Evolutionary conservation across 1,140 invertebrate genomes (phyloP).

Genomic region (Bilobella aurantiaca): DNA sequence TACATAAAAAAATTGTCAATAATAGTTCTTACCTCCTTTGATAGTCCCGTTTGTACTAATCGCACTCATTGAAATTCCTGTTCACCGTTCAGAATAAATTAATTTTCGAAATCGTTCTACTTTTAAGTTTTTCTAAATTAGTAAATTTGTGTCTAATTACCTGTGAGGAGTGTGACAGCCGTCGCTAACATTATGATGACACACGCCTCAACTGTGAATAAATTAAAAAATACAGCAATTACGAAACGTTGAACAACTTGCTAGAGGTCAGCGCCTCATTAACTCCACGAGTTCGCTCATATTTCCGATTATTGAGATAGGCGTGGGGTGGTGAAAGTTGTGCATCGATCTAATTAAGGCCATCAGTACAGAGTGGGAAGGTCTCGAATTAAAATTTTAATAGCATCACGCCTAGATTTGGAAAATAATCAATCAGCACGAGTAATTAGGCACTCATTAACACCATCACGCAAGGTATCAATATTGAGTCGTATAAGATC

Average conservation of each 20-base stretch:
- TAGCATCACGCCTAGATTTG: too few species aligned
- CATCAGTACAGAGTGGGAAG: too few species aligned
- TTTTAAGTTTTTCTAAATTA: too few species aligned
- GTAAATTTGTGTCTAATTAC: constrained; percentile 75
- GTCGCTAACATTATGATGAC: constrained; percentile 73
- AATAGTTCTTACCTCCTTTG: constrained; percentile 38
- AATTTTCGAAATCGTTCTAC: neutral
- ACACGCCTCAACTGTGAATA: constrained; percentile 54
- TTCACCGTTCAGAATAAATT: constrained; percentile 43
- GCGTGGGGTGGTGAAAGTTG: neutral
- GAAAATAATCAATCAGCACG: too few species aligned
- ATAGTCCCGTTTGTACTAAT: constrained; percentile 54
- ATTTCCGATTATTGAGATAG: neutral
- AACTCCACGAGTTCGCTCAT: neutral
- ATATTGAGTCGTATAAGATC: too few species aligned
- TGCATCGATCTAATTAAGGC: neutral
- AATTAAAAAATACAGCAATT: neutral
- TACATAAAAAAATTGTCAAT: neutral
- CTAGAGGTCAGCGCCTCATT: neutral
- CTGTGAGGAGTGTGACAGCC: constrained; percentile 80
- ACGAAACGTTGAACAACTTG: neutral
- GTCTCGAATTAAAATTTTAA: too few species aligned
- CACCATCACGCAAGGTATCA: too few species aligned
- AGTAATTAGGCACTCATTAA: too few species aligned
- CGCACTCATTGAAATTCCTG: constrained; percentile 55